phyloP scores from a whole-genome alignment of 2,888 invertebrate species.

The Noctua pronuba region DNA sequence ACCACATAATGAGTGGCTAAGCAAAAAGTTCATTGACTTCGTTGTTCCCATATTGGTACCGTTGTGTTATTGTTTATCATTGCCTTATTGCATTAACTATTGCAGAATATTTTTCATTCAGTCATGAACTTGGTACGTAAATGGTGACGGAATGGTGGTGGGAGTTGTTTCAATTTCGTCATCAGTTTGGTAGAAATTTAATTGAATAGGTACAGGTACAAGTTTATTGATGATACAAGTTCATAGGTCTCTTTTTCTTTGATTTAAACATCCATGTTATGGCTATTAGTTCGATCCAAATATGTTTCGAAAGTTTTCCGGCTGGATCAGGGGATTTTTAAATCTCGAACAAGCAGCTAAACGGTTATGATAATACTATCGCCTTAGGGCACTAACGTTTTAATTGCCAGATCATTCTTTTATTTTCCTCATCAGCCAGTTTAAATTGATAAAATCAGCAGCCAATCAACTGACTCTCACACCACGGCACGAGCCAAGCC shows the following conservation, averaged over 20 bases:
- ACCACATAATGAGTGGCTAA: slow-evolving; percentile 32
- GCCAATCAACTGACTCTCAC: background rate
- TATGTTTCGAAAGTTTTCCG: background rate
- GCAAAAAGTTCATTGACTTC: slow-evolving; percentile 54
- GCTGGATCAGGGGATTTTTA: background rate
- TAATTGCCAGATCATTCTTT: slow-evolving; percentile 6
- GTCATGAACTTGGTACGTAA: background rate
- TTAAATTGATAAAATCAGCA: slow-evolving; percentile 46
- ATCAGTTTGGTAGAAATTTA: no score
- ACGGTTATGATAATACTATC: background rate
- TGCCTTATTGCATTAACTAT: slow-evolving; percentile 26
- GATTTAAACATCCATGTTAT: background rate
- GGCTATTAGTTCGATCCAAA: background rate
- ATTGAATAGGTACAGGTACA: background rate
- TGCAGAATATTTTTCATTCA: slow-evolving; percentile 24
- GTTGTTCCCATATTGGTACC: slow-evolving; percentile 45
- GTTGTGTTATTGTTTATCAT: slow-evolving; percentile 57
- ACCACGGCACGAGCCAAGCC: slow-evolving; percentile 39
- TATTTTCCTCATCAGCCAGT: slow-evolving; percentile 17
- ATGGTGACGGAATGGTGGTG: background rate
- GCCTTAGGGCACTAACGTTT: slow-evolving; percentile 15
- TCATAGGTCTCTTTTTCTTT: background rate
- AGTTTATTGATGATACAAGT: background rate
- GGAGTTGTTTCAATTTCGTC: background rate
- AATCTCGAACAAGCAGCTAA: background rate